A percentile compares a stretch with the other conserved stretches of the same genome.
phyloP scores from a whole-genome alignment of 1,140 invertebrate genomes.

The Harpegnathos saltator region DNA sequence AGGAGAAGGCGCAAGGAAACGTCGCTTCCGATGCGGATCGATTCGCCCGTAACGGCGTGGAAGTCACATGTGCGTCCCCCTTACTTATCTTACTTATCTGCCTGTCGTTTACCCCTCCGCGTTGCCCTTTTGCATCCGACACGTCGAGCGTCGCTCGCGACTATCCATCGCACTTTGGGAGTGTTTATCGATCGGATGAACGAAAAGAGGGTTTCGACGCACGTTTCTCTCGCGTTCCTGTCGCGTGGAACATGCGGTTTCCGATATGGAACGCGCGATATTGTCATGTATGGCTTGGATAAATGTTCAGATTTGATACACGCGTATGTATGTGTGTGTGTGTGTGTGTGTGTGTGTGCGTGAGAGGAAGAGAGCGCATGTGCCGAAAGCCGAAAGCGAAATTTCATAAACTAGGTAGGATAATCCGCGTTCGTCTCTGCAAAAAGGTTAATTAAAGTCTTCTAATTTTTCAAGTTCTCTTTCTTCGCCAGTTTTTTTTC shows the following conservation, averaged over 20 bases:
- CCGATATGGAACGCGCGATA: not conserved
- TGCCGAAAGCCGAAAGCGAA: not conserved
- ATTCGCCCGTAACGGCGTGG: slow-evolving; percentile 4
- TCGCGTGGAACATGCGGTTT: not conserved
- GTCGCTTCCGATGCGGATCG: slow-evolving; percentile 1
- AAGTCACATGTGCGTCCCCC: not conserved
- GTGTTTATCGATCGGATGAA: slow-evolving; percentile 49
- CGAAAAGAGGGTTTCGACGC: not conserved
- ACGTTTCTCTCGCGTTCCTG: no score
- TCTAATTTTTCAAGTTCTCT: no score
- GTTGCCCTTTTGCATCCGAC: not conserved
- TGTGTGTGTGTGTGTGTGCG: no score
- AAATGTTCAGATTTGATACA: slow-evolving; percentile 13
- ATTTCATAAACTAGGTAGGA: not conserved
- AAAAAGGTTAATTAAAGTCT: no score
- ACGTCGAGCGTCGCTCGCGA: not conserved
- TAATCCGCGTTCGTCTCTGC: not conserved
- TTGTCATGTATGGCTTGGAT: not conserved
- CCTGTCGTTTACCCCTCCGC: not conserved
- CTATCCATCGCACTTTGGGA: slow-evolving; percentile 49
- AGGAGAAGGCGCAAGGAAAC: slow-evolving; percentile 1
- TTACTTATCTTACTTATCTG: slow-evolving; percentile 20
- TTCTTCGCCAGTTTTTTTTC: no score
- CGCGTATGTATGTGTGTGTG: no score
- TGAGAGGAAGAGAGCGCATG: no score